Percentiles rank a stretch among this genome's conserved stretches.
phyloP scores from a whole-genome alignment of 1,140 invertebrate genomes.

The Ctenoplectra terminalis region DNA sequence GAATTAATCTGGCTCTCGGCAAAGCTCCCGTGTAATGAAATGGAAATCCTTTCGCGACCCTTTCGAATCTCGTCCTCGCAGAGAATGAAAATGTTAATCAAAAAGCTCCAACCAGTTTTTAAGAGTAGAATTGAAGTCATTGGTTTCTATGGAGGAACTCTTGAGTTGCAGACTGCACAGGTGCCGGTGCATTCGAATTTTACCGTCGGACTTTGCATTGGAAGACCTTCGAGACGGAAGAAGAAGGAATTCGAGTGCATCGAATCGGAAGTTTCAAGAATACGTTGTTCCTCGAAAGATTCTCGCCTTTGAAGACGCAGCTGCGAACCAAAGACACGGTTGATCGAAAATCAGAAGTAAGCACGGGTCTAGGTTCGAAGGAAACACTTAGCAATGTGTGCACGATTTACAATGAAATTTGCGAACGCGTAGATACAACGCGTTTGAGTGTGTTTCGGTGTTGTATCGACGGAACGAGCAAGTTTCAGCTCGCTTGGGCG shows the following conservation, averaged over 20 bases:
- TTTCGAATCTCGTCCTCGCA: background rate
- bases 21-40: background rate
- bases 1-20: conserved; percentile 10
- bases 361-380: background rate
- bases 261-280: background rate
- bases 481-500: background rate
- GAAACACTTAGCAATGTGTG: background rate
- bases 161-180: no score
- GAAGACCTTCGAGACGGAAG: no score
- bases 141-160: no score
- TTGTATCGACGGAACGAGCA: background rate
- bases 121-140: no score
- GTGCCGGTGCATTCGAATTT: no score
- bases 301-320: background rate
- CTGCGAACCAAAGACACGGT: background rate
- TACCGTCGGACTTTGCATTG: background rate
- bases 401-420: conserved; percentile 14
- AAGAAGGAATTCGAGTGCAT: no score
- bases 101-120: background rate
- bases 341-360: background rate
- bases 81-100: conserved; percentile 18
- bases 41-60: conserved; percentile 32
- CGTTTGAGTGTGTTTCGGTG: background rate
- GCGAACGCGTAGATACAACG: background rate
- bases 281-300: background rate